phyloP scores from a whole-genome alignment of 1,140 invertebrate species.

The Drosophila ambigua region DNA sequence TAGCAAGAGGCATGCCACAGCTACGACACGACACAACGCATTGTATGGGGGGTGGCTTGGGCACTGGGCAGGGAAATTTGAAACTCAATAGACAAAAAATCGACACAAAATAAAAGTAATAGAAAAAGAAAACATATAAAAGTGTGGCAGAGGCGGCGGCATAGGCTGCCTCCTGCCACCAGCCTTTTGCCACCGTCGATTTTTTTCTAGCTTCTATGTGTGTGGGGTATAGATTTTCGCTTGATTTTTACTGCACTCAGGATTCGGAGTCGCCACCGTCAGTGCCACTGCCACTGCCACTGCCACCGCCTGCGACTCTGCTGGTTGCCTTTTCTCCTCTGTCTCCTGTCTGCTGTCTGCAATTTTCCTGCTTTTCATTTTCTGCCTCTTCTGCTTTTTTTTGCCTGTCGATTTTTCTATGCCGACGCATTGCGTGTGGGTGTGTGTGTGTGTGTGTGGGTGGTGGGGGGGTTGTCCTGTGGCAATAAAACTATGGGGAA shows the following conservation, averaged over 20 bases:
- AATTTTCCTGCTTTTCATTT: conserved; percentile 35
- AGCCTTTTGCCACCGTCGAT: conserved; percentile 24
- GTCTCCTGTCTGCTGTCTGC: conserved; percentile 45
- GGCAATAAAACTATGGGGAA: conserved; percentile 78
- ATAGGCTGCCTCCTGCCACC: background rate
- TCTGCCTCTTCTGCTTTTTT: conserved; percentile 42
- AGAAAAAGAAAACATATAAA: conserved; percentile 69
- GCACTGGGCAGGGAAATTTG: conserved; percentile 57
- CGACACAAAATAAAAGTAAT: conserved; percentile 57
- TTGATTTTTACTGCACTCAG: conserved; percentile 81
- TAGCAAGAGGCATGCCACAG: background rate
- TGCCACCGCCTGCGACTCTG: conserved; percentile 40
- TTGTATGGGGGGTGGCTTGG: conserved; percentile 49
- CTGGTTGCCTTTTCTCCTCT: conserved; percentile 6
- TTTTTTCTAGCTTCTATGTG: conserved; percentile 22
- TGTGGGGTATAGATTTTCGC: conserved; percentile 61
- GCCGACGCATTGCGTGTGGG: conserved; percentile 66
- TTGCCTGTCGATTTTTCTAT: conserved; percentile 67
- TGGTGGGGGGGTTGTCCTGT: conserved; percentile 15
- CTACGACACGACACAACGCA: conserved; percentile 48
- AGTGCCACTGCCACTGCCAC: too few species aligned
- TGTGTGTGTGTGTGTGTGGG: background rate
- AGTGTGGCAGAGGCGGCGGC: background rate
- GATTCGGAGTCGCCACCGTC: conserved; percentile 26
- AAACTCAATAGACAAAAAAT: conserved; percentile 78